These are phyloP conservation scores for Melanotaenia maccullochi DNA, from an alignment of 2,797 vertebrate species.

Conservation along the genomic window DNA sequence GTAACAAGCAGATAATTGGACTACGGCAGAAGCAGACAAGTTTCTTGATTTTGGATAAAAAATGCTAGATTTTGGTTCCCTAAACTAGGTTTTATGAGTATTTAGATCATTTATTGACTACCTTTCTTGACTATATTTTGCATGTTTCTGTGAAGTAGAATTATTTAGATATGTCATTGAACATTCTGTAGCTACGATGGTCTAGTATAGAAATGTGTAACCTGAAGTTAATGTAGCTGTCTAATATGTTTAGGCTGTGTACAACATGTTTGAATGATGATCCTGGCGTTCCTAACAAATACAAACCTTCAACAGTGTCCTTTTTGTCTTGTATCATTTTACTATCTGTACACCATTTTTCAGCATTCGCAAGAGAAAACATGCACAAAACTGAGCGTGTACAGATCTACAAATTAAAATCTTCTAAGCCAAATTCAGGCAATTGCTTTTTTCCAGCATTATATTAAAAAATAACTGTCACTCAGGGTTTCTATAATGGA, in stretches of 20 bases:
- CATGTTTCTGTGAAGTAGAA: slow-evolving; percentile 74
- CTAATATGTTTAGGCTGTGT: slow-evolving; percentile 59
- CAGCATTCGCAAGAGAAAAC: background rate
- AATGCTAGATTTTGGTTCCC: slow-evolving; percentile 16
- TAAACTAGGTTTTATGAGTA: slow-evolving; percentile 36
- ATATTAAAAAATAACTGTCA: slow-evolving; percentile 11
- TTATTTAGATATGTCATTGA: slow-evolving; percentile 53
- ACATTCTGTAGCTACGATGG: slow-evolving; percentile 51
- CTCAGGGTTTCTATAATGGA: background rate
- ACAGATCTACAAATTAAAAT: background rate
- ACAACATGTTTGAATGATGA: slow-evolving; percentile 54
- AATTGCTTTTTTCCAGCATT: background rate
- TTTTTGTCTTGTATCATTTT: slow-evolving; percentile 16
- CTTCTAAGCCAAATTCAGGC: slow-evolving; percentile 1
- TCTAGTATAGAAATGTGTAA: slow-evolving; percentile 61
- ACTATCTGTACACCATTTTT: background rate
- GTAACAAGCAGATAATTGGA: slow-evolving; percentile 12
- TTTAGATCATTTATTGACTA: slow-evolving; percentile 48
- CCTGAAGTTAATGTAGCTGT: slow-evolving; percentile 66
- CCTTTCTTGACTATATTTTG: slow-evolving; percentile 54
- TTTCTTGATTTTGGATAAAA: background rate
- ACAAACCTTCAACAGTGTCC: slow-evolving; percentile 60
- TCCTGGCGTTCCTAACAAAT: slow-evolving; percentile 60
- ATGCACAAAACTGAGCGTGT: background rate
- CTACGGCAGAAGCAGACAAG: slow-evolving; percentile 22